Percentiles rank a stretch among this genome's conserved stretches.
These are phyloP conservation scores for Holothuria scabra DNA, from an alignment of 53 echinoderm and acorn worm species.

Conservation along the genomic window DNA sequence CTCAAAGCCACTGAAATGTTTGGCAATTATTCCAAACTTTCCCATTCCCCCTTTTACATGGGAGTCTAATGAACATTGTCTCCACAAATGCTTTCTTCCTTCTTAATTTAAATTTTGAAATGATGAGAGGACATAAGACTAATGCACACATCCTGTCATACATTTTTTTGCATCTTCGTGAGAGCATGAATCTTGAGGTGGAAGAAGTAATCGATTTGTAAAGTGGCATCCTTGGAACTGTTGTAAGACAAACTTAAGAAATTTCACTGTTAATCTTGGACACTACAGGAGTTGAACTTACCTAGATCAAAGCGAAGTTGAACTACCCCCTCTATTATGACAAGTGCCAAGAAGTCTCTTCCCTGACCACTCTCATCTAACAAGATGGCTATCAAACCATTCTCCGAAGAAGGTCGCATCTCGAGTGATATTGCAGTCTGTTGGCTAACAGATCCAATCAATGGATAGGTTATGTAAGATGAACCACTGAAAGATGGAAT, in stretches of 20 bases:
- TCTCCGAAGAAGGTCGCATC: constrained; percentile 58
- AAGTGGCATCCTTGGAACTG: background rate
- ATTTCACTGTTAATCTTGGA: background rate
- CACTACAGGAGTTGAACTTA: constrained; percentile 22
- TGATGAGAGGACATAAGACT: too few relatives aligned
- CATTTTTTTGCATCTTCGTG: too few relatives aligned
- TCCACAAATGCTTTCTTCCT: too few relatives aligned
- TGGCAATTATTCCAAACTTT: too few relatives aligned
- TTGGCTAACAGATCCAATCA: constrained; percentile 48
- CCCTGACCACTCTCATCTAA: constrained; percentile 40
- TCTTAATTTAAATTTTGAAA: too few relatives aligned
- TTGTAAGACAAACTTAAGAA: background rate
- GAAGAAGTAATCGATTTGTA: too few relatives aligned
- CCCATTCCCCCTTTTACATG: too few relatives aligned
- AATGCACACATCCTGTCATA: too few relatives aligned
- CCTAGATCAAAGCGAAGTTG: constrained; percentile 83
- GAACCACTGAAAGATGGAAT: constrained; percentile 77
- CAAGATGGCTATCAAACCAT: constrained; percentile 74
- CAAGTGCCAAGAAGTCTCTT: constrained; percentile 81
- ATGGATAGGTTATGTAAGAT: constrained; percentile 71
- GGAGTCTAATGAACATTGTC: too few relatives aligned
- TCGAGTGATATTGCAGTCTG: constrained; percentile 70
- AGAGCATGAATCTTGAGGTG: too few relatives aligned
- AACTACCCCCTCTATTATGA: constrained; percentile 66
- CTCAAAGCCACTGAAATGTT: too few relatives aligned